phyloP scores from a whole-genome alignment of 1,140 invertebrate species.

The Ceratina japonica region DNA sequence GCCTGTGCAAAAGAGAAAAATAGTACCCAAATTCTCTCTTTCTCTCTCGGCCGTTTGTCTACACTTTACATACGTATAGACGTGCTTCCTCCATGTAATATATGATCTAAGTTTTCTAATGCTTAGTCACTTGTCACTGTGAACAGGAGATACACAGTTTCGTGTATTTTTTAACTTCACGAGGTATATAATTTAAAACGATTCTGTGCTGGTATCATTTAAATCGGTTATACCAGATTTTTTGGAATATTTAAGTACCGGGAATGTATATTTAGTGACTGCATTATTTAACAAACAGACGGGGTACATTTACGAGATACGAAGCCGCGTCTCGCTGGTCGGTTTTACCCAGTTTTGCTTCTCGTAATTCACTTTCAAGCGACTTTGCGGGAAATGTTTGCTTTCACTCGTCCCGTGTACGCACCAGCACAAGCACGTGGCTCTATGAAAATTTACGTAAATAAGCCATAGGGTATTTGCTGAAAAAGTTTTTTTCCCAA shows the following conservation, averaged over 20 bases:
- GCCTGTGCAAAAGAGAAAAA: too few relatives aligned
- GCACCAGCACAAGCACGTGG: not conserved
- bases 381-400: constrained; percentile 15
- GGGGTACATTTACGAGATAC: constrained; percentile 9
- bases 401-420: constrained; percentile 4
- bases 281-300: constrained; percentile 15
- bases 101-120: too few relatives aligned
- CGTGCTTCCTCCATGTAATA: too few relatives aligned
- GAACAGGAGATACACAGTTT: too few relatives aligned
- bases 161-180: not conserved
- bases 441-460: constrained; percentile 28
- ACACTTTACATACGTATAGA: too few relatives aligned
- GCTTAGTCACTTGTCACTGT: too few relatives aligned
- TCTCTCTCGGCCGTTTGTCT: too few relatives aligned
- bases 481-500: not conserved
- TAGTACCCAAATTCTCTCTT: too few relatives aligned
- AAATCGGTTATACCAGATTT: not conserved
- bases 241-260: not conserved
- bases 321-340: not conserved
- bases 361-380: constrained; percentile 24
- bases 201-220: not conserved
- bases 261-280: constrained; percentile 8
- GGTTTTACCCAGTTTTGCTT: constrained; percentile 19
- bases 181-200: not conserved
- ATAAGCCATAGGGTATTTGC: constrained; percentile 14